Evolutionary conservation across 2,797 vertebrate genomes (phyloP).

Genomic region (Distichodus sexfasciatus): DNA sequence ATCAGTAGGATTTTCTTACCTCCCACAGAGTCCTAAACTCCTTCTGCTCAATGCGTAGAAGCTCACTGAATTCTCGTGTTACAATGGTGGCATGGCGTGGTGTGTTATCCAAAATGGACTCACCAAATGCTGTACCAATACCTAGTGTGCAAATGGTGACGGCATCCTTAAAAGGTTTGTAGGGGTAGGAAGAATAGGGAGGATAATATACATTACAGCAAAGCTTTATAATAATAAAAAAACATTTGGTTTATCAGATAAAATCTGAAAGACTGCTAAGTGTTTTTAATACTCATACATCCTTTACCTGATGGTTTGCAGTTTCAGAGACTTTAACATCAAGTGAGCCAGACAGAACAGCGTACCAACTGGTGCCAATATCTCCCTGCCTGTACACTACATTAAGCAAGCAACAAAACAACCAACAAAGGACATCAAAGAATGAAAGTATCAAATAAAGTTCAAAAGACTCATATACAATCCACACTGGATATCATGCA

Average conservation of each 20-base stretch:
- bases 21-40: constrained; percentile 96
- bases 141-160: constrained; percentile 95
- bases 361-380: constrained; percentile 97
- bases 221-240: too few relatives aligned
- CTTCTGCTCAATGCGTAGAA: constrained; percentile 92
- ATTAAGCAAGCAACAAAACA: too few relatives aligned
- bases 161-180: constrained; percentile 79
- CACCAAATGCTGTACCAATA: constrained; percentile 92
- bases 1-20: constrained; percentile 70
- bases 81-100: constrained; percentile 96
- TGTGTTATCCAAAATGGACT: constrained; percentile 96
- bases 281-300: too few relatives aligned
- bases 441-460: neutral
- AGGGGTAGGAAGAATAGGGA: constrained; percentile 39
- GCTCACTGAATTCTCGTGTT: constrained; percentile 88
- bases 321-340: constrained; percentile 99
- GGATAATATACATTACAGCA: too few relatives aligned
- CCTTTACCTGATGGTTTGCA: constrained; percentile 96
- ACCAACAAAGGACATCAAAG: constrained; percentile 8
- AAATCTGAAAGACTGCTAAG: too few relatives aligned
- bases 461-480: too few relatives aligned
- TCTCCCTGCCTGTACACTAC: constrained; percentile 97
- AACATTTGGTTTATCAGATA: too few relatives aligned
- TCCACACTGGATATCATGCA: too few relatives aligned
- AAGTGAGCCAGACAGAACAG: constrained; percentile 93